These are phyloP conservation scores for Linyphia triangularis DNA, from an alignment of 2,888 invertebrate species.

Conservation along the genomic window DNA sequence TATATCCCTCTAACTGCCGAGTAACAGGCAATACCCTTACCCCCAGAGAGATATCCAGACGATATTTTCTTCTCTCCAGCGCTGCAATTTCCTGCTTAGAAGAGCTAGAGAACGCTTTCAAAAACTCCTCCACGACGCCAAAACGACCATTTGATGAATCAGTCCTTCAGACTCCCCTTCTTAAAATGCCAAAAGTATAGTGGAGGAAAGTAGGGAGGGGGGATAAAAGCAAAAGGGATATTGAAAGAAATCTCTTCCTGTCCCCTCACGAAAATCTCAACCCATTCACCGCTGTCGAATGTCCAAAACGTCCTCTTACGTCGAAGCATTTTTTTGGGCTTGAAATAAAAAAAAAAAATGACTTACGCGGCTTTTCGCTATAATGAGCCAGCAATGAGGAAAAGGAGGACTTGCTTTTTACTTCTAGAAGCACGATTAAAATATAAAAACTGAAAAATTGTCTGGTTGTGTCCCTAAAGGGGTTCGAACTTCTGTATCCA, in stretches of 20 bases:
- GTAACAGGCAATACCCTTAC: background rate
- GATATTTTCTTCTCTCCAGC: conserved; percentile 4
- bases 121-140: conserved; percentile 14
- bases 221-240: conserved; percentile 4
- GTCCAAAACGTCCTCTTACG: background rate
- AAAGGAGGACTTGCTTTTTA: conserved; percentile 30
- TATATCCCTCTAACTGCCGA: conserved; percentile 8
- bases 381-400: conserved; percentile 55
- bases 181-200: conserved; percentile 20
- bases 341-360: background rate
- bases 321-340: background rate
- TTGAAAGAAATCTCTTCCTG: conserved; percentile 14
- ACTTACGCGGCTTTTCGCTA: background rate
- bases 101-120: conserved; percentile 6
- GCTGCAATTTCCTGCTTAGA: conserved; percentile 53
- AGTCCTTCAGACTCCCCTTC: conserved; percentile 19
- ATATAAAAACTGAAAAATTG: conserved; percentile 27
- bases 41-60: background rate
- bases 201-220: background rate
- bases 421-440: conserved; percentile 29
- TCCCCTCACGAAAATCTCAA: too few relatives aligned
- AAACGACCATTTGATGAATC: conserved; percentile 65
- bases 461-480: background rate
- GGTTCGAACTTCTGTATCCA: conserved; percentile 9
- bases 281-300: background rate